Conservation (phyloP, 2,797 vertebrate species). For the Propithecus perrieri region DNA sequence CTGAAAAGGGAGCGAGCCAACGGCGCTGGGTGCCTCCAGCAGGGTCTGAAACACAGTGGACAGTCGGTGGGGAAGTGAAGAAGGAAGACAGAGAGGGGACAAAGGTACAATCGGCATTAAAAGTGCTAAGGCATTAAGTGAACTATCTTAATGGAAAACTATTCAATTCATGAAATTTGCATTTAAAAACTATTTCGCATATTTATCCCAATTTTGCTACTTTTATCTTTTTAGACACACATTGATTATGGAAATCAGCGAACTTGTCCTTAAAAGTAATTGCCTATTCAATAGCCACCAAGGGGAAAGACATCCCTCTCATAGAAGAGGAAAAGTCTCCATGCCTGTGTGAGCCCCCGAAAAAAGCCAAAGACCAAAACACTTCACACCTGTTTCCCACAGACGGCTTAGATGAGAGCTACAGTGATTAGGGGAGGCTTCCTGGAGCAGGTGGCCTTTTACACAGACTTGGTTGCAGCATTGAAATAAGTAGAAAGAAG, state of each 20-base stretch:
- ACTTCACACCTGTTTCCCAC: background rate
- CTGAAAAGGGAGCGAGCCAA: background rate
- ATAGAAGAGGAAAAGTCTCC: background rate
- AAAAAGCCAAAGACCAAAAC: background rate
- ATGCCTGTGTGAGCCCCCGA: background rate
- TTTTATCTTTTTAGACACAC: background rate
- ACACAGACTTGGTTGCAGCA: background rate
- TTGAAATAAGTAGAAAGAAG: background rate
- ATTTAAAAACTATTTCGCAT: background rate
- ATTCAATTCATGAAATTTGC: background rate
- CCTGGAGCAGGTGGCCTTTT: background rate
- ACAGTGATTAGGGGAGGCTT: background rate
- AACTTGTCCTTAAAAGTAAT: background rate
- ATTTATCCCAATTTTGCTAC: background rate
- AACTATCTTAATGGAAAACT: background rate
- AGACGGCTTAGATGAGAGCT: background rate
- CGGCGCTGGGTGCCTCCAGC: too few species aligned
- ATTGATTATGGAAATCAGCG: background rate
- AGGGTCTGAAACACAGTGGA: background rate
- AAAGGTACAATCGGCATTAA: background rate
- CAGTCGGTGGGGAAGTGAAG: background rate
- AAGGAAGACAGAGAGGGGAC: too few species aligned
- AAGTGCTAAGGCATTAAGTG: background rate
- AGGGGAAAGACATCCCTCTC: background rate
- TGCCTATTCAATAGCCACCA: background rate